Evolutionary conservation across 2,113 vertebrate genomes (phyloP).

Genomic region (Cephalopholis sonnerati): DNA sequence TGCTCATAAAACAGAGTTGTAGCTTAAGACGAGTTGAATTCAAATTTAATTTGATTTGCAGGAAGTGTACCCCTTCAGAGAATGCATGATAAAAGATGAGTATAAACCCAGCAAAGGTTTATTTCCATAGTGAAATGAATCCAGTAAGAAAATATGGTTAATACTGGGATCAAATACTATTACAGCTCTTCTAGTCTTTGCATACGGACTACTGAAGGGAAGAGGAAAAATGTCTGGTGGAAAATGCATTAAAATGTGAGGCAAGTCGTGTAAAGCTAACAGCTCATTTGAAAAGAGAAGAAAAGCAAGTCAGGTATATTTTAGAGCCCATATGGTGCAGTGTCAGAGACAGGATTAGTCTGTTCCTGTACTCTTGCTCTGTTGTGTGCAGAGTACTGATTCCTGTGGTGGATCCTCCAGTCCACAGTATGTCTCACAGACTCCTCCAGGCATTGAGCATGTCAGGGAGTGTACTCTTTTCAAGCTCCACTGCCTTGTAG

Average conservation of each 20-base stretch:
- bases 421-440: slow-evolving; percentile 3
- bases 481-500: slow-evolving; percentile 9
- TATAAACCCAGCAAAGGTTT: background rate
- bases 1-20: too few species aligned
- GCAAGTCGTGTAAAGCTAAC: background rate
- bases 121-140: too few species aligned
- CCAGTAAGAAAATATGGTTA: too few species aligned
- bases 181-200: too few species aligned
- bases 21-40: background rate
- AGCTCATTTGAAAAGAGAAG: background rate
- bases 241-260: background rate
- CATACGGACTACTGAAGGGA: background rate
- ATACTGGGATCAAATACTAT: too few species aligned
- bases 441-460: background rate
- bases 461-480: background rate
- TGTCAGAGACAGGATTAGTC: background rate
- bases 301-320: background rate
- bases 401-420: slow-evolving; percentile 5
- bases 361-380: background rate
- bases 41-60: background rate
- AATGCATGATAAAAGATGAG: background rate
- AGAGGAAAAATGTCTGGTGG: background rate
- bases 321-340: background rate
- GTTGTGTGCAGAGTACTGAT: background rate
- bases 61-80: background rate